Conservation (phyloP, 2,113 vertebrate genomes). For the Rhagologus leucostigma region DNA sequence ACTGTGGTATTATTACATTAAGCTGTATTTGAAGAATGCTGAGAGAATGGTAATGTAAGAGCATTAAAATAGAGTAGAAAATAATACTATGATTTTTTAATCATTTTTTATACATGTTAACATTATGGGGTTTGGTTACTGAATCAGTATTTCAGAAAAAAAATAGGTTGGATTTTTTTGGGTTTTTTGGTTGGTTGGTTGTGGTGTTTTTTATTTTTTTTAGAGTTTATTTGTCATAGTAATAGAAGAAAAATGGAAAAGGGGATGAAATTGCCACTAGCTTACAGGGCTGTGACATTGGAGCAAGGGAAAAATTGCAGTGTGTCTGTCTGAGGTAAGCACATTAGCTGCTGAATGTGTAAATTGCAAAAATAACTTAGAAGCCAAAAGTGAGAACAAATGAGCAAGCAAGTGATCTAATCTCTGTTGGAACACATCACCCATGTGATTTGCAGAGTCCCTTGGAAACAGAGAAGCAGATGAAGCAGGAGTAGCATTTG, state of each 20-base stretch:
- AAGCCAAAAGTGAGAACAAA: slow-evolving; percentile 38
- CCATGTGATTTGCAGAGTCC: background rate
- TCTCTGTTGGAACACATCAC: slow-evolving; percentile 4
- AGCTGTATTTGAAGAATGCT: background rate
- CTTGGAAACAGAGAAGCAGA: slow-evolving; percentile 43
- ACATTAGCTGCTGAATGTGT: slow-evolving; percentile 24
- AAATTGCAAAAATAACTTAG: slow-evolving; percentile 41
- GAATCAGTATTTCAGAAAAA: background rate
- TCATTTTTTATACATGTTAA: background rate
- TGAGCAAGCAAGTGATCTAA: slow-evolving; percentile 38
- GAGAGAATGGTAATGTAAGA: background rate
- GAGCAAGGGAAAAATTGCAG: background rate
- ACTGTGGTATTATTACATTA: background rate
- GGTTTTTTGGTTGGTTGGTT: background rate
- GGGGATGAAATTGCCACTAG: background rate
- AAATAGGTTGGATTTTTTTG: background rate
- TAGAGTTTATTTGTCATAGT: background rate
- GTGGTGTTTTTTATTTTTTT: background rate
- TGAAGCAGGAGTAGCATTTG: slow-evolving; percentile 10
- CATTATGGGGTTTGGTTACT: background rate
- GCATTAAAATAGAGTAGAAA: background rate
- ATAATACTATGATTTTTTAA: background rate
- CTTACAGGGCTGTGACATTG: background rate
- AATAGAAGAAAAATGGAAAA: background rate
- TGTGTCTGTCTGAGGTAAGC: slow-evolving; percentile 12